Evolutionary conservation across 2,797 vertebrate genomes (phyloP).

Genomic region (Poeciliopsis infans): DNA sequence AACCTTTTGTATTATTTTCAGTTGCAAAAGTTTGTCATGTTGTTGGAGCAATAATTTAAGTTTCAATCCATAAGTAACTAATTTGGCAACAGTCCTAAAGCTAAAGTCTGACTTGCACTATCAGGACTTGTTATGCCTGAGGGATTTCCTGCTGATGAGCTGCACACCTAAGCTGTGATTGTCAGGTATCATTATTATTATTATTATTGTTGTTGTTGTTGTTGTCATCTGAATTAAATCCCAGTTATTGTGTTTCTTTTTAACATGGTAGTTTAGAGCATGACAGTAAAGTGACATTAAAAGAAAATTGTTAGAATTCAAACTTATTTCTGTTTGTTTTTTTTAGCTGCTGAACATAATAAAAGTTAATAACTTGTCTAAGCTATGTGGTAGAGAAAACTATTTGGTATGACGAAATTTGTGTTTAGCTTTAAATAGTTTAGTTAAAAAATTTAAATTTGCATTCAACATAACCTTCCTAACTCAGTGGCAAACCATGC

Average conservation of each 20-base stretch:
- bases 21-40: not conserved
- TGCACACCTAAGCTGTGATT: not conserved
- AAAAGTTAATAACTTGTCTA: not conserved
- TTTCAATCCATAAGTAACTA: not conserved
- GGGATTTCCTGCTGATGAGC: not conserved
- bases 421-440: not conserved
- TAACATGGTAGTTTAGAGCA: not conserved
- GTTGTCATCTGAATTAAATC: not conserved
- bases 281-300: not conserved
- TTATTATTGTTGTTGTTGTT: too few relatives aligned
- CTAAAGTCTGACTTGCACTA: not conserved
- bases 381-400: not conserved
- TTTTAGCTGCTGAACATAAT: not conserved
- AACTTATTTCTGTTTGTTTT: not conserved
- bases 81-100: not conserved
- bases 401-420: not conserved
- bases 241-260: not conserved
- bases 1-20: not conserved
- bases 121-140: not conserved
- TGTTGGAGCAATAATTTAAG: not conserved
- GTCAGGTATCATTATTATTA: too few relatives aligned
- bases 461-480: not conserved
- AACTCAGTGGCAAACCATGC: not conserved
- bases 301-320: not conserved
- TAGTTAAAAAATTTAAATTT: not conserved